A percentile compares a stretch with the other conserved stretches of the same genome.
Evolutionary conservation across 2,797 vertebrate genomes (phyloP).

Genomic region (Petrocephalus sullivani): DNA sequence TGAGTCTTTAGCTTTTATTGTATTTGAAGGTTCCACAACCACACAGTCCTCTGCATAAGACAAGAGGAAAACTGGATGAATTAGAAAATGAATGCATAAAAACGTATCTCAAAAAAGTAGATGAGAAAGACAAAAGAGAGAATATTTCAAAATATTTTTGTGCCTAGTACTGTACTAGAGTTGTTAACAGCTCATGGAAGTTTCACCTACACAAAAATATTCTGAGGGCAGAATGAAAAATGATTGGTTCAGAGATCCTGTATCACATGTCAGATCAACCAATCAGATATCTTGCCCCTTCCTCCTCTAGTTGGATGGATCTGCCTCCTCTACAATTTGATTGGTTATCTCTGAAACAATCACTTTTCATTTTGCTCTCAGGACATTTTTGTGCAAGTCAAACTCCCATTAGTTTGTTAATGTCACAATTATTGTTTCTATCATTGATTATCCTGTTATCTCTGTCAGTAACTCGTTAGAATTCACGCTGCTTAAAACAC

Average conservation of each 20-base stretch:
- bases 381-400: too few species aligned
- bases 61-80: slow-evolving; percentile 28
- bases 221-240: too few species aligned
- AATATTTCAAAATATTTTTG: slow-evolving; percentile 29
- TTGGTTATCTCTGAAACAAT: too few species aligned
- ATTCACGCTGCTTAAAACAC: slow-evolving; percentile 11
- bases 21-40: slow-evolving; percentile 49
- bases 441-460: background rate
- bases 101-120: slow-evolving; percentile 14
- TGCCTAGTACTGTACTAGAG: background rate
- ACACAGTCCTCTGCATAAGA: slow-evolving; percentile 59
- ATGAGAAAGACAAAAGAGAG: slow-evolving; percentile 37
- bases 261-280: too few species aligned
- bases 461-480: background rate
- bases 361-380: too few species aligned
- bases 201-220: too few species aligned
- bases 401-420: background rate
- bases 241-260: too few species aligned
- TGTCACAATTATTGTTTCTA: background rate
- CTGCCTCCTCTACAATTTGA: too few species aligned
- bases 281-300: too few species aligned
- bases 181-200: background rate
- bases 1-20: slow-evolving; percentile 32
- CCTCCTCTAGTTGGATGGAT: too few species aligned
- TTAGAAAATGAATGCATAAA: background rate